Base-by-base conservation (phyloP, 2,888 invertebrate species). In the Charanyca ferruginea region DNA sequence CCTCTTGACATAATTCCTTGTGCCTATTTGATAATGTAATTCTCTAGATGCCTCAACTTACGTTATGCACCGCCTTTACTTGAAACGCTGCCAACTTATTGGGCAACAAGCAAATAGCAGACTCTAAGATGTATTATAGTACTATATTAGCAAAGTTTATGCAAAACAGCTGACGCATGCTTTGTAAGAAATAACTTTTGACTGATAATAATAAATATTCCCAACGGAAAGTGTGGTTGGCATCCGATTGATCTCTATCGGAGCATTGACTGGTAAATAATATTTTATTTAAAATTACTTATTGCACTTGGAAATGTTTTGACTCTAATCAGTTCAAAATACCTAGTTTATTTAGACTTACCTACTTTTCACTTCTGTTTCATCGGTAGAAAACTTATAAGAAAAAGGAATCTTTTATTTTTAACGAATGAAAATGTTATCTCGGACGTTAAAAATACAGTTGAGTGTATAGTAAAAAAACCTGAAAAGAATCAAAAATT, bases 51-150 rank as follows among this genome's bases (percentile, higher is more conserved):
- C 20, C 11, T 22, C 7, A 16, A 44, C 42, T 45, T 51, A 41
- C n/a, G 51, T n/a, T 45, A 41, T n/a, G 18, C 25, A 45, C 22
- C 20, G 41, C 25, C 38, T 41, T 44, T 8, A 32, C 44, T 75
- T 76, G 76, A 54, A 35, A 49, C 16, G 53, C 11, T 71, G 76
- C 71, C 71, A 76, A 76, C 11, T 0, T 45, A 68, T 71, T 58
- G 53, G 53, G 42, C 9, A 75, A 70, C 42, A 38, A 44, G 53
- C 44, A 38, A 58, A 49, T 11, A 32, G 11, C 25, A 18, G 25
- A 48, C 8, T 42, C n/a, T 35, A 11, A 54, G 16, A 28, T 32
- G 22, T 18, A 45, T 51, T 35, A 22, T n/a, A 22, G 22, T 57
- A 66, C 16, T 0, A 9, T 32, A 32, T 38, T 48, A 48, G 32